Evolutionary conservation across 2,113 vertebrate genomes (phyloP).

Genomic region (Nothoprocta pentlandii): DNA sequence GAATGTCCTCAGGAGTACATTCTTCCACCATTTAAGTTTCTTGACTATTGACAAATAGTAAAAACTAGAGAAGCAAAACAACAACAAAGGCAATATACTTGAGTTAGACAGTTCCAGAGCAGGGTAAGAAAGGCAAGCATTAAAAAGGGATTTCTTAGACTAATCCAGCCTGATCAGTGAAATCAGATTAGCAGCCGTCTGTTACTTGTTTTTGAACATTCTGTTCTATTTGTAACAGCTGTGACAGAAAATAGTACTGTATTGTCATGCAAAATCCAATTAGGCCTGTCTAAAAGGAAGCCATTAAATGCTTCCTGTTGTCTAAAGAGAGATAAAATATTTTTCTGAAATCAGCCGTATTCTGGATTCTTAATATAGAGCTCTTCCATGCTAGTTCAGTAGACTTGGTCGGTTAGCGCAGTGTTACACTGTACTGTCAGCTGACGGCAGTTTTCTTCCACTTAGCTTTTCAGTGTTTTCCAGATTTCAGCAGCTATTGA

Average conservation of each 20-base stretch:
- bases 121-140: conserved; percentile 55
- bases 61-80: neutral
- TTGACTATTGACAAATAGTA: neutral
- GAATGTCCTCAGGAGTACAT: neutral
- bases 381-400: conserved; percentile 24
- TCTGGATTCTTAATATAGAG: conserved; percentile 40
- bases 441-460: neutral
- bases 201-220: conserved; percentile 69
- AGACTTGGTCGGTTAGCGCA: conserved; percentile 27
- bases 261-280: conserved; percentile 60
- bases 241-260: conserved; percentile 21
- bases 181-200: conserved; percentile 66
- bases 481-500: conserved; percentile 22
- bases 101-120: conserved; percentile 3
- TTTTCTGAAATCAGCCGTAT: conserved; percentile 49
- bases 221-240: conserved; percentile 72
- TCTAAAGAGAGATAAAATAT: conserved; percentile 42
- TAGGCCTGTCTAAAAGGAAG: conserved; percentile 48
- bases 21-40: neutral
- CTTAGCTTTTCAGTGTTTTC: conserved; percentile 30
- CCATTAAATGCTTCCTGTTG: conserved; percentile 32
- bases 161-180: conserved; percentile 59
- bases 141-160: conserved; percentile 25
- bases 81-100: conserved; percentile 21
- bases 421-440: conserved; percentile 16